Base-by-base conservation (phyloP, 2,888 invertebrate species). In the Scaptomyza parva region DNA sequence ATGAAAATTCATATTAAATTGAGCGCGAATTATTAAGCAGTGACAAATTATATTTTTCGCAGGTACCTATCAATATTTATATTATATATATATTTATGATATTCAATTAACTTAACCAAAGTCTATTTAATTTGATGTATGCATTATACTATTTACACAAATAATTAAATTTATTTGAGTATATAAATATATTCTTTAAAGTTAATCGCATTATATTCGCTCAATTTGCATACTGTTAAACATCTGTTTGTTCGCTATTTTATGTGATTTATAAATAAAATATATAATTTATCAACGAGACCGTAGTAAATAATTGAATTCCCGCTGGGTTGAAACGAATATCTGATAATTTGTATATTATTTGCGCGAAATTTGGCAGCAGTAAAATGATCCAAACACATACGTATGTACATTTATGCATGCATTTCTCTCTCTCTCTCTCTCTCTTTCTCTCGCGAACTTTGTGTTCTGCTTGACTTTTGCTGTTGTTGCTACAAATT, bases 401-500 rank as follows among this genome's bases (percentile, higher is more conserved):
- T 17, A 39, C 44, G 22, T 47, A 41, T 62, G 17, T 26, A n/a
- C n/a, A 33, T 20, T 18, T 44, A 62, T 53, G 81, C 55, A 68
- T 65, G 55, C 58, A 78, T 48, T 64, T 50, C 20, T 11, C 47
- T 45, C 17, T 11, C 47, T 45, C 17, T 11, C 47, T 45, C 17
- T 11, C 47, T 45, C 17, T n/a, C n/a, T n/a, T n/a, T n/a, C n/a
- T 11, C 47, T 45, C 17, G 22, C 8, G 7, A 7, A n/a, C 28
- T 63, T 43, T 12, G 6, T 12, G 8, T 18, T 26, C 18, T 28
- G 41, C 26, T 51, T 40, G 48, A 24, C 59, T 44, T 68, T 69
- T 44, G 52, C 58, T 57, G 64, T 61, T 64, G 63, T n/a, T n/a
- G 9, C 58, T 51, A 47, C 71, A 79, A 83, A 86, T 88, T 79